Conservation (phyloP, 2,888 invertebrate genomes). For the Troides oblongomaculatus region DNA sequence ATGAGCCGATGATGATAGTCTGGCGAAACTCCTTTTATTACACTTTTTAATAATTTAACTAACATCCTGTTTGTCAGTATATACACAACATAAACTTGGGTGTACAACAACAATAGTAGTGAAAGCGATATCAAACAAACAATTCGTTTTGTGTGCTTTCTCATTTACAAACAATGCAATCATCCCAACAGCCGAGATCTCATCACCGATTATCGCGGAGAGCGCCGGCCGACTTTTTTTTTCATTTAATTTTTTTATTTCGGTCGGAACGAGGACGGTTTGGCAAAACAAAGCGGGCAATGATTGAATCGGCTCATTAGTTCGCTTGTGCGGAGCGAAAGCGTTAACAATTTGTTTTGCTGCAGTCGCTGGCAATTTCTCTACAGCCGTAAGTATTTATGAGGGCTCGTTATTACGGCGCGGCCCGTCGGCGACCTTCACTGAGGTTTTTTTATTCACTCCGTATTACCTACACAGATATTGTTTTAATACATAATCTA, state of each 20-base stretch:
- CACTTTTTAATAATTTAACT: too few species aligned
- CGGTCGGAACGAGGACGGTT: constrained; percentile 41
- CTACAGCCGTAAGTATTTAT: constrained; percentile 12
- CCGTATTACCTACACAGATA: background rate
- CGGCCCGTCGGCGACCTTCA: background rate
- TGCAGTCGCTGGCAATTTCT: constrained; percentile 8
- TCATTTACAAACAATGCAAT: constrained; percentile 74
- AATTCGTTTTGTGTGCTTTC: constrained; percentile 58
- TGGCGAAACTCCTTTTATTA: too few species aligned
- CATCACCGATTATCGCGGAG: constrained; percentile 64
- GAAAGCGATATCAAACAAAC: constrained; percentile 51
- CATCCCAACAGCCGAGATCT: constrained; percentile 52
- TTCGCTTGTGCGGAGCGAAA: constrained; percentile 46
- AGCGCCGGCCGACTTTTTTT: constrained; percentile 39
- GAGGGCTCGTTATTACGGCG: constrained; percentile 1
- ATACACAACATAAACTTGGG: background rate
- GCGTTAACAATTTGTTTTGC: constrained; percentile 33
- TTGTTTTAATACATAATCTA: background rate
- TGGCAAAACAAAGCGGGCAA: constrained; percentile 55
- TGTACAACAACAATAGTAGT: constrained; percentile 30
- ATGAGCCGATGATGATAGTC: too few species aligned
- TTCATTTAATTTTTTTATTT: constrained; percentile 34
- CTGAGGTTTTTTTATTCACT: background rate
- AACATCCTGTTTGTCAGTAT: background rate
- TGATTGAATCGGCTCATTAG: constrained; percentile 55